Evolutionary conservation across 1,140 invertebrate species (phyloP).

Genomic region (Calosoma granatense): DNA sequence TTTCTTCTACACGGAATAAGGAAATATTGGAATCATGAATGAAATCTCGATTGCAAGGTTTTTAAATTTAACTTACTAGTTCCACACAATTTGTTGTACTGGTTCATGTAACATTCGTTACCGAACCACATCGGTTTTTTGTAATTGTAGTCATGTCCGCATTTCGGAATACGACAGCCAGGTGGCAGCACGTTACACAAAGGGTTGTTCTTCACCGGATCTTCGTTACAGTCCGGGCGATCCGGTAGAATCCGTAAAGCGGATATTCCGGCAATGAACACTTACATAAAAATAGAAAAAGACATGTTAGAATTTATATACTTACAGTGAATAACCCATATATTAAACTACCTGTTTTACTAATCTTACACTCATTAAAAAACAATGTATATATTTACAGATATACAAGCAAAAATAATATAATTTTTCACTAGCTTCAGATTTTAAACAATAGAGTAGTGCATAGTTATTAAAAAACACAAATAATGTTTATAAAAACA

Average conservation of each 20-base stretch:
- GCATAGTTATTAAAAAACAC: too few relatives aligned
- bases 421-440: too few relatives aligned
- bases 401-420: too few relatives aligned
- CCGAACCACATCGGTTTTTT: not conserved
- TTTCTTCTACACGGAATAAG: not conserved
- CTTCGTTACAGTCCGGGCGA: not conserved
- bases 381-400: too few relatives aligned
- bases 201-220: not conserved
- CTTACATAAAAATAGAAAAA: too few relatives aligned
- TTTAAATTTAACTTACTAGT: not conserved
- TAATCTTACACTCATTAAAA: too few relatives aligned
- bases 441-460: too few relatives aligned
- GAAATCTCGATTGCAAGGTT: not conserved
- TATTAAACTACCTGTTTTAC: too few relatives aligned
- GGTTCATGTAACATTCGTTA: not conserved
- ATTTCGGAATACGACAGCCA: not conserved
- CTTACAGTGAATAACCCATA: too few relatives aligned
- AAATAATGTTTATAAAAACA: too few relatives aligned
- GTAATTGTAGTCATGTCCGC: not conserved
- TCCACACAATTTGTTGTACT: not conserved
- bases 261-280: too few relatives aligned
- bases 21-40: not conserved
- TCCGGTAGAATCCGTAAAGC: not conserved
- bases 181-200: not conserved
- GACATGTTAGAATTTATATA: too few relatives aligned